Base-by-base conservation (phyloP, 1,140 invertebrate genomes). In the Coptotermes formosanus region DNA sequence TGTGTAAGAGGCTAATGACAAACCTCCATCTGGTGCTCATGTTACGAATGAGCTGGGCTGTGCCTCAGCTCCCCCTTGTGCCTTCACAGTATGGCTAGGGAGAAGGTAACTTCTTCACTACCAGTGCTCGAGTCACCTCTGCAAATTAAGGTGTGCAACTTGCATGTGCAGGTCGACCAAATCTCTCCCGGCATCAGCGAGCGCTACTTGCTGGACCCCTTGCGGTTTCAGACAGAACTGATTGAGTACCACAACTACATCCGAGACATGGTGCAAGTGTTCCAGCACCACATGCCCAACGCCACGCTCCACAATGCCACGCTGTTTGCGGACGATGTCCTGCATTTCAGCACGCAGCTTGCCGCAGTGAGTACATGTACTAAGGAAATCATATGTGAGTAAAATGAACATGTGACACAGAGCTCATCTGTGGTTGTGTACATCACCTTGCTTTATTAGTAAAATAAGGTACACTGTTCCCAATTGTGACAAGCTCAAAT, bases 341-440 rank as follows among this genome's bases (percentile, higher is more conserved):
- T 97, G 11, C 90, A 92, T 11, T 94, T 96, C 88, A 95, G 95
- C 89, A 94, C 92, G 2, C 89, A 92, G 87, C 89, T 97, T 45
- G 95, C 96, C n/a, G 93, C 92, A 90, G 94, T 86, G 59, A n/a
- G 64, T 75, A 30, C 14, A 9, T 9, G 0, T 1, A 9, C 45
- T 12, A 48, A 48, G 14, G 9, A 21, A 4, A 55, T 55, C 52
- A 55, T 55, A 12, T 19, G 52, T 55, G 19, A 21, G 1, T 21
- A 55, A 21, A 55, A 55, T 21, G 52, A 55, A 16, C 52, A 48
- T 9, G 2, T 4, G 19, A 12, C 4, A 55, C 52, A 55, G 52
- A 21, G 14, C 1, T 19, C 52, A 4, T 55, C 11, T 55, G 14
- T 21, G 3, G 12, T 19, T 21, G 14, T 55, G 52, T 55, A 38